Evolutionary conservation across 2,113 vertebrate species (phyloP).

Genomic region (Pedetes capensis): DNA sequence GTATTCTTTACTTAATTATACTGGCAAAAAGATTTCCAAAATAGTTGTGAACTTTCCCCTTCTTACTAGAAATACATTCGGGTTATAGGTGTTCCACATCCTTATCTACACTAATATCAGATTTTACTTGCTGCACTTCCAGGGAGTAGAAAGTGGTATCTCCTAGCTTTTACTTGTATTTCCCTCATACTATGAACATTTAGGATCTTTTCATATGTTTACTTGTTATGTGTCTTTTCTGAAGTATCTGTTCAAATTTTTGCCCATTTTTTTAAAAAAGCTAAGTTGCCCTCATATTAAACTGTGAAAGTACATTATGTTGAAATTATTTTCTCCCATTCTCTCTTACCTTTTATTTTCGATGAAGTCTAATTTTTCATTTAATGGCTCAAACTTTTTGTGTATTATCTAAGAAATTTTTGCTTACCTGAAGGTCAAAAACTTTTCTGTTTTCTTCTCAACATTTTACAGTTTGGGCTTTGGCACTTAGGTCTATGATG

Average conservation of each 20-base stretch:
- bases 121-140: background rate
- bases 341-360: background rate
- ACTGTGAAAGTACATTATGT: background rate
- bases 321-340: background rate
- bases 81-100: background rate
- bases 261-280: background rate
- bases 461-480: background rate
- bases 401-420: background rate
- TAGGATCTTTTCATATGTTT: background rate
- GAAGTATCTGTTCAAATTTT: slow-evolving; percentile 1
- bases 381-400: background rate
- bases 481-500: background rate
- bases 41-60: background rate
- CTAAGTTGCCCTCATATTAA: background rate
- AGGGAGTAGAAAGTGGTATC: background rate
- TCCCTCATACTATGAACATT: background rate
- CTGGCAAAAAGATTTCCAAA: background rate
- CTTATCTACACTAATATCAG: background rate
- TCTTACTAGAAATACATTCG: background rate
- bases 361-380: background rate
- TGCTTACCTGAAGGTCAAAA: background rate
- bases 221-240: background rate
- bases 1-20: background rate
- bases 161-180: background rate
- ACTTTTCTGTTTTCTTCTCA: background rate